These are phyloP conservation scores for Sebastes vulpes DNA, from an alignment of 2,797 vertebrate genomes.

Conservation along the genomic window DNA sequence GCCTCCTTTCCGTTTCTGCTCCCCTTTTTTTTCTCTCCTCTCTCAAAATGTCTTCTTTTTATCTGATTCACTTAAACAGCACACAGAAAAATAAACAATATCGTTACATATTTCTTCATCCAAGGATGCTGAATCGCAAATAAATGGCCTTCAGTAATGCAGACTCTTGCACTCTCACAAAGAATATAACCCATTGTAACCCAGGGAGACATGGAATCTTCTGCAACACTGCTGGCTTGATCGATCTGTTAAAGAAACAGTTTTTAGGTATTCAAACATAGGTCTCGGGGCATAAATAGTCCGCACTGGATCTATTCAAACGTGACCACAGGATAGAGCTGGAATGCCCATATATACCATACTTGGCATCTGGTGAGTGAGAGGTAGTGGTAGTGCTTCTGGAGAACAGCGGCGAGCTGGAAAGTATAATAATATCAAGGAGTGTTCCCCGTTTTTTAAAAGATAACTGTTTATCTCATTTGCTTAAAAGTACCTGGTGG, in stretches of 20 bases:
- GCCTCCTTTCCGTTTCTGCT: conserved; percentile 14
- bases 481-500: background rate
- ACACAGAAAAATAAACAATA: background rate
- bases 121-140: conserved; percentile 11
- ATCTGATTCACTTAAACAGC: conserved; percentile 4
- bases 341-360: background rate
- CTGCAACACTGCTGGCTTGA: background rate
- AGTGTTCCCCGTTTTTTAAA: background rate
- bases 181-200: background rate
- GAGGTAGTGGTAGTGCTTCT: background rate
- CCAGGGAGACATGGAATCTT: background rate
- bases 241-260: no score
- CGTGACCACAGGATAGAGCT: background rate
- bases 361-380: background rate
- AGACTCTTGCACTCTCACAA: background rate
- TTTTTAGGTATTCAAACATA: background rate
- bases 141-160: background rate
- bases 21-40: background rate
- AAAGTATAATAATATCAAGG: background rate
- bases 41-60: conserved; percentile 1
- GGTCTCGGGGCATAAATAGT: no score
- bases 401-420: background rate
- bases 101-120: conserved; percentile 23
- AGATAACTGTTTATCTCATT: background rate
- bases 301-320: background rate